Evolutionary conservation across 2,888 invertebrate genomes (phyloP).

Genomic region (Nephrotoma guestfalica): DNA sequence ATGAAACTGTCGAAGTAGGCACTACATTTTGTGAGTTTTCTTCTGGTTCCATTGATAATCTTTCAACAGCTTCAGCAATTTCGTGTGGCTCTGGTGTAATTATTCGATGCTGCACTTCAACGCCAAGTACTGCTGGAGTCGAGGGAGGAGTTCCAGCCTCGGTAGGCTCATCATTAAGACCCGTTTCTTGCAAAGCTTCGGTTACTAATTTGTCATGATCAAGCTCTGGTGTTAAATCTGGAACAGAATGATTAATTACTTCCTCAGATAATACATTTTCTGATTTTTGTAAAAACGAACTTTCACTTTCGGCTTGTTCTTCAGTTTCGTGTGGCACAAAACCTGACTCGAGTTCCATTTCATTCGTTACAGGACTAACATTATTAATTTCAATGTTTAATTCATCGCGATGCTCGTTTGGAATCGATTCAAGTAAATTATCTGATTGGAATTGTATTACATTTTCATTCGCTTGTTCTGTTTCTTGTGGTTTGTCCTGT

Average conservation of each 20-base stretch:
- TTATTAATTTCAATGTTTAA: background rate
- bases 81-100: background rate
- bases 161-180: background rate
- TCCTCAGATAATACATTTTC: background rate
- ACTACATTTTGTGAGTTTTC: background rate
- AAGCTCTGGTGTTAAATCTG: background rate
- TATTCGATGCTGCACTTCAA: background rate
- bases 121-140: background rate
- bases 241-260: background rate
- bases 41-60: background rate
- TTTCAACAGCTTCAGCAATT: background rate
- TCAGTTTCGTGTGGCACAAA: background rate
- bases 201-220: no score
- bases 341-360: background rate
- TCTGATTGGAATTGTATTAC: background rate
- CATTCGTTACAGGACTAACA: background rate
- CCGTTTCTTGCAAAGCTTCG: background rate
- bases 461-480: background rate
- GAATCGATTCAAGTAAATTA: background rate
- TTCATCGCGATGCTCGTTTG: background rate
- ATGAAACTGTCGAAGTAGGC: background rate
- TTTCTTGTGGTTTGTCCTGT: background rate
- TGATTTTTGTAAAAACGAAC: background rate
- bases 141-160: background rate
- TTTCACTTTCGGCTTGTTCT: background rate